phyloP scores from a whole-genome alignment of 2,797 vertebrate species.

The Telmatherina bonti region DNA sequence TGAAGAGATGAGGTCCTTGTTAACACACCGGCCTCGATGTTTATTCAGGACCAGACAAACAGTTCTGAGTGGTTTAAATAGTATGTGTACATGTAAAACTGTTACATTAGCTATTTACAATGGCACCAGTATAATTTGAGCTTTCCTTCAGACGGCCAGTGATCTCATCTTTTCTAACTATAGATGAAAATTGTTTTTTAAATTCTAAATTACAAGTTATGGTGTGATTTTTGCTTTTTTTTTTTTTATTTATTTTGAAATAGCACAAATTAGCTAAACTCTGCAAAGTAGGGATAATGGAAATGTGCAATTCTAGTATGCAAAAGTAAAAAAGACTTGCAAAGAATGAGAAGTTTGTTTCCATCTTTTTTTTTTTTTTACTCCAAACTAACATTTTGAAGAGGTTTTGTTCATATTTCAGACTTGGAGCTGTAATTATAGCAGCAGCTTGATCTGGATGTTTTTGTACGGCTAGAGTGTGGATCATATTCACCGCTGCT shows the following conservation, averaged over 20 bases:
- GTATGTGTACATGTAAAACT: neutral
- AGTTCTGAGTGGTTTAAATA: neutral
- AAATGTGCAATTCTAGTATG: neutral
- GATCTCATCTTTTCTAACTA: neutral
- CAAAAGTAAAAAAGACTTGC: neutral
- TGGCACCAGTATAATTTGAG: neutral
- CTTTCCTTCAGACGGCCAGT: neutral
- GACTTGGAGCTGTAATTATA: too few relatives aligned
- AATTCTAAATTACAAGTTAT: neutral
- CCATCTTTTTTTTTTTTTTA: too few relatives aligned
- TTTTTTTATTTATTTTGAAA: too few relatives aligned
- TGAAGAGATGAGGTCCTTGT: neutral
- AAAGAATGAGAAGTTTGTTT: neutral
- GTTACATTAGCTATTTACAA: neutral
- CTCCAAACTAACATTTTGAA: too few relatives aligned
- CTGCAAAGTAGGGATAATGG: neutral
- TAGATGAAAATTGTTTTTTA: neutral
- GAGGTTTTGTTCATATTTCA: too few relatives aligned
- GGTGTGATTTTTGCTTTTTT: fast-evolving
- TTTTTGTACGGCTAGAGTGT: too few relatives aligned
- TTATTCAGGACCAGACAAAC: neutral
- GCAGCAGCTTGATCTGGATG: too few relatives aligned
- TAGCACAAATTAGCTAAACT: neutral
- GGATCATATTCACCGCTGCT: too few relatives aligned
- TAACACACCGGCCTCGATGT: neutral